Base-by-base conservation (phyloP, 2,797 vertebrate genomes). In the Coranthus polyacanthus region DNA sequence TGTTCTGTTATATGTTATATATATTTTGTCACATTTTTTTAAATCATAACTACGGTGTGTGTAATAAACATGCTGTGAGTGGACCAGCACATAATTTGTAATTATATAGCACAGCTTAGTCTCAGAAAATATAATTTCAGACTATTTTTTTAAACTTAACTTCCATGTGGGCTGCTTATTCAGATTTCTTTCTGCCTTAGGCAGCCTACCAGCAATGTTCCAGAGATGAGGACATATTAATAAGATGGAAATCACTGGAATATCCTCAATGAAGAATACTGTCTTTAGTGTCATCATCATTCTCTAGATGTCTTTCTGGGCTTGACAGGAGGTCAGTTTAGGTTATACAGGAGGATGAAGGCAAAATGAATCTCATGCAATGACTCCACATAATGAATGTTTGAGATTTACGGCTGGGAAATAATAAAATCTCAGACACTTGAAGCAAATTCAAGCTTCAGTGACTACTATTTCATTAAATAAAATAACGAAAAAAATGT, bases 191-290 rank as follows among this genome's bases (percentile, higher is more conserved):
- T 50, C 29, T 61, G 88, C 91, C 80, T 39, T 34, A 57, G 86
- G 91, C 87, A 79, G 68, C 84, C 88, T 73, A 49, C 52, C 69
- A 84, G 88, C 89, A 73, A 72, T 71, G 60, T 79, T 88, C 77
- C 73, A 70, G 21, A 88, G 86, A 90, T 82, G 70, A 88, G 81
- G 74, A 79, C 70, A 49, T 76, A 50, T 75, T 85, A 85, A 86
- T 86, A 69, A 85, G 79, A 87, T 83, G 61, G 60, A 86, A 83
- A 86, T 86, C 71, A 61, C 37, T 80, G 56, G 70, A 68, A 78
- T 79, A 72, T 68, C 53, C 34, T 79, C 69, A 44, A 17, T 73
- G 64, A 82, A 68, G 55, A 71, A 60, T 62, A 52, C 18, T 53
- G 54, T 82, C 71, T 84, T 83, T 66, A 71, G 51, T 66, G 66